These are phyloP conservation scores for Cryptoprocta ferox DNA, from an alignment of 2,797 vertebrate genomes.

Conservation along the genomic window DNA sequence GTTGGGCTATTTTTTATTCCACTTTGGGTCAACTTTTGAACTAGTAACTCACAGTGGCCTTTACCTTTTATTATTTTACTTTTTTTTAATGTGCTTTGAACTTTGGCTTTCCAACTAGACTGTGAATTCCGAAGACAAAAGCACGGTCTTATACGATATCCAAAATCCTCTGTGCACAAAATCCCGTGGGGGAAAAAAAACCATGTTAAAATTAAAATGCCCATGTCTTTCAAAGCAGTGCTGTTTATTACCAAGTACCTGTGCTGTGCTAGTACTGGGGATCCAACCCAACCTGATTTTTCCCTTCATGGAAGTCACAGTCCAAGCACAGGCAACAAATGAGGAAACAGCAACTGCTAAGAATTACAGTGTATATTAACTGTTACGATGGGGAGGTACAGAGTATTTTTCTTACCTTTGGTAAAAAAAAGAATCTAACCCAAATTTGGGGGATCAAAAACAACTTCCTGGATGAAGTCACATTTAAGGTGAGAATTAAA, in stretches of 20 bases:
- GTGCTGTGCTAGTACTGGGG: background rate
- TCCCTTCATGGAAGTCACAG: background rate
- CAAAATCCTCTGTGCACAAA: slow-evolving; percentile 4
- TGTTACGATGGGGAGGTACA: background rate
- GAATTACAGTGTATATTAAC: slow-evolving; percentile 4
- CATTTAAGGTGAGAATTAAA: background rate
- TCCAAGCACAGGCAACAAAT: background rate
- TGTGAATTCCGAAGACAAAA: slow-evolving; percentile 15
- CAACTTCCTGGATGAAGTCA: background rate
- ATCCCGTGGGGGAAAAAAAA: background rate
- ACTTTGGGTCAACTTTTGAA: background rate
- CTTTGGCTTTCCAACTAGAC: background rate
- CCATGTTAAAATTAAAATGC: slow-evolving; percentile 26
- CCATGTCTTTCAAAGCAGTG: background rate
- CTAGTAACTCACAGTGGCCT: background rate
- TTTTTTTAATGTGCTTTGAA: background rate
- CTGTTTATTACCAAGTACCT: background rate
- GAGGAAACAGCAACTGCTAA: background rate
- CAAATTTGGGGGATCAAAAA: background rate
- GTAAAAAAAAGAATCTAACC: background rate
- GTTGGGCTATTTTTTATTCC: background rate
- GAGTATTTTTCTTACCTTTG: background rate
- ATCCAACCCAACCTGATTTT: background rate
- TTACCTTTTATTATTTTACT: background rate
- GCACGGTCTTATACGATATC: background rate